Conservation (phyloP, 2,888 invertebrate genomes). For the Scrobipalpa atriplicella region DNA sequence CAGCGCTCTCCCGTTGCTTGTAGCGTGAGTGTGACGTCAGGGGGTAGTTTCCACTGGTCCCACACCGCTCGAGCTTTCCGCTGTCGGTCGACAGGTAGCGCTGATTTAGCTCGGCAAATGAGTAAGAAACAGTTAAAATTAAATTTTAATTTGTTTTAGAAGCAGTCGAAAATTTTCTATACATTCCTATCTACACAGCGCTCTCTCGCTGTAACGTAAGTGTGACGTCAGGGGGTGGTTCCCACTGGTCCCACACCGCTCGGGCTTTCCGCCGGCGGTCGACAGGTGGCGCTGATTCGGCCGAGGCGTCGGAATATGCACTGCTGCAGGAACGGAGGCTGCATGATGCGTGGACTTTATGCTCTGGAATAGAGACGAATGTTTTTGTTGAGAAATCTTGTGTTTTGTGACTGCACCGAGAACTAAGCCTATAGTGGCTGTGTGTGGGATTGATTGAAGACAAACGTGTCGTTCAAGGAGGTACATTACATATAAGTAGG, state of each 20-base stretch:
- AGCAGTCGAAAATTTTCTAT: background rate
- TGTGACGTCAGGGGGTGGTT: constrained; percentile 72
- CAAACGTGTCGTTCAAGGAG: too few species aligned
- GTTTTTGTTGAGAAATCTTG: background rate
- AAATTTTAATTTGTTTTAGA: background rate
- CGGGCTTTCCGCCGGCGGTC: constrained; percentile 61
- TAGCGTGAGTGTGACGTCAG: constrained; percentile 71
- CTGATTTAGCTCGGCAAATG: constrained; percentile 62
- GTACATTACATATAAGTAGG: too few species aligned
- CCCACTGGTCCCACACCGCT: constrained; percentile 62
- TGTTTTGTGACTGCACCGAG: too few species aligned
- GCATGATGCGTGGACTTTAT: constrained; percentile 68
- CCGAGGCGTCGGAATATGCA: constrained; percentile 68
- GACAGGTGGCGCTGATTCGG: constrained; percentile 55
- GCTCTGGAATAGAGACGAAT: constrained; percentile 45
- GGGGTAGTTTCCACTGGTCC: constrained; percentile 69
- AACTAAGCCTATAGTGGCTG: too few species aligned
- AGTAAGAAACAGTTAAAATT: constrained; percentile 46
- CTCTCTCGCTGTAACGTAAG: constrained; percentile 71
- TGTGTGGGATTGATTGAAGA: background rate
- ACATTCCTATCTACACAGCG: constrained; percentile 55
- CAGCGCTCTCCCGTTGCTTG: constrained; percentile 74
- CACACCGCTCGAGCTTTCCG: constrained; percentile 56
- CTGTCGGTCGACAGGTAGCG: constrained; percentile 56
- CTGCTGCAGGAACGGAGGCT: constrained; percentile 74